Evolutionary conservation across 1,140 invertebrate species (phyloP), one percentile per base, ranked within the genome.

Genomic region (Lithobius niger): DNA sequence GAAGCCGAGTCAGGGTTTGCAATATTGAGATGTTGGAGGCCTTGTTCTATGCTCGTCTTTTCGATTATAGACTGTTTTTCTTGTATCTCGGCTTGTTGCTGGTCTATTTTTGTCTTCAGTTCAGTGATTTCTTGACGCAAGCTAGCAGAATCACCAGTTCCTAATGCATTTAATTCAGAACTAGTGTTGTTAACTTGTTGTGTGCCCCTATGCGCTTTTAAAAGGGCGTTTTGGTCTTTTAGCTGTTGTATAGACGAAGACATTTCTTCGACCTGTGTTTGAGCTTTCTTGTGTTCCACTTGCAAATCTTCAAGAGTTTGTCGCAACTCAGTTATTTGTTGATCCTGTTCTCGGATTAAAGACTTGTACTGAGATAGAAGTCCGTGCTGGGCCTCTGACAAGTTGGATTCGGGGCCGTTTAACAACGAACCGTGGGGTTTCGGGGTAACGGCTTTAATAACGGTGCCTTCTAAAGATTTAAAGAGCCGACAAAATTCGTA

Each of bases 401-500:
- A 56, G 43, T 57, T 63, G 1, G 61, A 57, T 57, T 65, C 65
- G 1, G 62, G 64, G 56, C 67, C 72, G 42, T 69, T 67, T 0
- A 71, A 71, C 10, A 78, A 61, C 55, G 77, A 74, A 2, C 72
- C 71, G n/a, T 74, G 63, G 24, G 69, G 66, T 60, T 78, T 77
- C 2, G 74, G 68, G 53, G 72, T 71, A 2, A 84, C 76, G 28
- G 79, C 76, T 67, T 82, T 69, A 18, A 74, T 60, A 10, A 74
- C 64, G 40, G 67, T 65, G 64, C 67, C 62, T 63, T 71, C 69
- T 21, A 67, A 59, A 26, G 61, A 62, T 52, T 89, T 90, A 61
- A 88, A 88, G 13, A 96, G 71, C 64, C 82, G 82, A 65, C 90
- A 95, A 74, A 97, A 99, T 69, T 97, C 88, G 70, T 91, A 91